Conservation (phyloP, 2,888 invertebrate species). For the Aethes cnicana region DNA sequence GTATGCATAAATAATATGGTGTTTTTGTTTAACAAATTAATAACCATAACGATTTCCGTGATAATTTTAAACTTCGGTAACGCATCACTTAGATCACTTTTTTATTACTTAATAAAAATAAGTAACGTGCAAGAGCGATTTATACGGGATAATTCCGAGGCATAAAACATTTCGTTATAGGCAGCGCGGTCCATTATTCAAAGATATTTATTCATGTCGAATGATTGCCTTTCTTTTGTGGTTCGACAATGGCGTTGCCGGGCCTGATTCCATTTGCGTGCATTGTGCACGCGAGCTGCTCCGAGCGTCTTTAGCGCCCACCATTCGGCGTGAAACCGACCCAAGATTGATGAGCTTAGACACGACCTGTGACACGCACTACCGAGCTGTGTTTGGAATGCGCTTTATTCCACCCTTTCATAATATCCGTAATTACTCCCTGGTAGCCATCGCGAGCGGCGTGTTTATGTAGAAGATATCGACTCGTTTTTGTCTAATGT, state of each 20-base stretch:
- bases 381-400: conserved; percentile 72
- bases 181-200: conserved; percentile 75
- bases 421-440: conserved; percentile 68
- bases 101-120: no score
- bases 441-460: conserved; percentile 55
- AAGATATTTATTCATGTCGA: conserved; percentile 82
- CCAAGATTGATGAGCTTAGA: conserved; percentile 78
- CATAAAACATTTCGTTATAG: conserved; percentile 80
- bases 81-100: no score
- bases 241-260: conserved; percentile 72
- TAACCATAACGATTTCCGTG: no score
- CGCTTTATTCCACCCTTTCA: conserved; percentile 73
- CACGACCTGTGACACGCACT: conserved; percentile 81
- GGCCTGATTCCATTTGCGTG: conserved; percentile 73
- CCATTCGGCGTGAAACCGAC: conserved; percentile 69
- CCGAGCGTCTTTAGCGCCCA: conserved; percentile 52
- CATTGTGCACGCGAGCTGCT: conserved; percentile 73
- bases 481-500: conserved; percentile 63
- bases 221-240: conserved; percentile 82
- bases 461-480: conserved; percentile 57
- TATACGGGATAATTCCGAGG: conserved; percentile 73
- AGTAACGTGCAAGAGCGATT: conserved; percentile 56
- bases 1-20: no score
- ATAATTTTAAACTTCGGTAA: no score
- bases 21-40: no score